A percentile compares a stretch with the other conserved stretches of the same genome.
phyloP scores from a whole-genome alignment of 2,888 invertebrate species.

The Drosophila aldrichi region DNA sequence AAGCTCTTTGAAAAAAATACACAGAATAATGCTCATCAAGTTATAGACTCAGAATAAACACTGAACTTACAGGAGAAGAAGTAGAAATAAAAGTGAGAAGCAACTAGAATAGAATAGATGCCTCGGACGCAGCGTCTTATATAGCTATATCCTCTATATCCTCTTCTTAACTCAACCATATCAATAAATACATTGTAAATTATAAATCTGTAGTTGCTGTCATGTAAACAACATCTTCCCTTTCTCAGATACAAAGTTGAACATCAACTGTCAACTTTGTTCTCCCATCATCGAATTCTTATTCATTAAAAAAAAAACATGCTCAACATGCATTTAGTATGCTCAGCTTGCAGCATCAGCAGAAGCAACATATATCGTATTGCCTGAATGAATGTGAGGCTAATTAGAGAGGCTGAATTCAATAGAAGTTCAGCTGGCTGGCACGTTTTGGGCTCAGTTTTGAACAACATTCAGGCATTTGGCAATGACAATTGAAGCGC shows the following conservation, averaged over 20 bases:
- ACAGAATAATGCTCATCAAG: too few species aligned
- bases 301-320: neutral
- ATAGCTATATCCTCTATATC: too few species aligned
- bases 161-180: too few species aligned
- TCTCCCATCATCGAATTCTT: neutral
- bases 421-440: slow-evolving; percentile 9
- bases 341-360: neutral
- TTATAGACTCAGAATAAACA: too few species aligned
- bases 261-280: neutral
- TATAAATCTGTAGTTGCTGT: neutral
- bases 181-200: neutral
- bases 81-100: too few species aligned
- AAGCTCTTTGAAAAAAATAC: too few species aligned
- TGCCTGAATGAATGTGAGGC: neutral
- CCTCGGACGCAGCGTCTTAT: too few species aligned
- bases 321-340: neutral
- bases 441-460: slow-evolving; percentile 14
- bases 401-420: slow-evolving; percentile 33
- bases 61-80: too few species aligned
- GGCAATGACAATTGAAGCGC: slow-evolving; percentile 57
- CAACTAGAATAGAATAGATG: too few species aligned
- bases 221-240: neutral
- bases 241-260: neutral
- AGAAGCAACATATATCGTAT: neutral
- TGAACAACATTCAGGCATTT: slow-evolving; percentile 14